Evolutionary conservation across 2,888 invertebrate species (phyloP).

Genomic region (Drosophila greeni): DNA sequence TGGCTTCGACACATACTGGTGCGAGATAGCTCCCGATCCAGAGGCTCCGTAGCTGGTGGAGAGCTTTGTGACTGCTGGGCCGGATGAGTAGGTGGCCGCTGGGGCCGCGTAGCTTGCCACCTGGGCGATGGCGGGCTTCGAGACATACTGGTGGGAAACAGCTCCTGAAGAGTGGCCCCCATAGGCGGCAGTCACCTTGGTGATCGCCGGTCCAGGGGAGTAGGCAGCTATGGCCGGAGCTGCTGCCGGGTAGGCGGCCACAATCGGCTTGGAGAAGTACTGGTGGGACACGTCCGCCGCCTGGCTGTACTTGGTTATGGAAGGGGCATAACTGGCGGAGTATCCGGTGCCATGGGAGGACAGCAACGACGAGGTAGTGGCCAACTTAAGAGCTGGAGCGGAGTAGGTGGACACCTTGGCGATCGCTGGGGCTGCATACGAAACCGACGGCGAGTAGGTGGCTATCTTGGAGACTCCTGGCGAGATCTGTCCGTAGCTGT

Average conservation of each 20-base stretch:
- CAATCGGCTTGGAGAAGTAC: conserved; percentile 56
- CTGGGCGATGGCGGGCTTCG: conserved; percentile 60
- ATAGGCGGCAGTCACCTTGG: conserved; percentile 49
- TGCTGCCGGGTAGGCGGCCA: conserved; percentile 51
- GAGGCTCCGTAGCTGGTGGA: conserved; percentile 31
- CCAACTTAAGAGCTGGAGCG: conserved; percentile 46
- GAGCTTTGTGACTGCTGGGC: conserved; percentile 46
- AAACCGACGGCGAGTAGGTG: conserved; percentile 65
- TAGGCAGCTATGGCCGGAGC: conserved; percentile 45
- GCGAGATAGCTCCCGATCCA: conserved; percentile 52
- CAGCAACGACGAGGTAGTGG: conserved; percentile 56
- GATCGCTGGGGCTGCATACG: conserved; percentile 58
- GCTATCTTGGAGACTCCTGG: conserved; percentile 68
- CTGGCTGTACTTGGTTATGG: conserved; percentile 62
- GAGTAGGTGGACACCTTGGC: conserved; percentile 57
- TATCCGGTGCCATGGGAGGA: conserved; percentile 50
- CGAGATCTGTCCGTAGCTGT: conserved; percentile 51
- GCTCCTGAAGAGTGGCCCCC: conserved; percentile 44
- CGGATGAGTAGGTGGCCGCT: conserved; percentile 55
- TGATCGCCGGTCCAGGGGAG: conserved; percentile 37
- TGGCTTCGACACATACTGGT: conserved; percentile 64
- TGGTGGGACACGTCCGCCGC: conserved; percentile 53
- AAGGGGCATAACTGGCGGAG: conserved; percentile 63
- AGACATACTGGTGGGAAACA: conserved; percentile 67
- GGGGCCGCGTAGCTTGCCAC: conserved; percentile 39